Evolutionary conservation across 2,113 vertebrate genomes (phyloP).

Genomic region (Austrofundulus limnaeus): DNA sequence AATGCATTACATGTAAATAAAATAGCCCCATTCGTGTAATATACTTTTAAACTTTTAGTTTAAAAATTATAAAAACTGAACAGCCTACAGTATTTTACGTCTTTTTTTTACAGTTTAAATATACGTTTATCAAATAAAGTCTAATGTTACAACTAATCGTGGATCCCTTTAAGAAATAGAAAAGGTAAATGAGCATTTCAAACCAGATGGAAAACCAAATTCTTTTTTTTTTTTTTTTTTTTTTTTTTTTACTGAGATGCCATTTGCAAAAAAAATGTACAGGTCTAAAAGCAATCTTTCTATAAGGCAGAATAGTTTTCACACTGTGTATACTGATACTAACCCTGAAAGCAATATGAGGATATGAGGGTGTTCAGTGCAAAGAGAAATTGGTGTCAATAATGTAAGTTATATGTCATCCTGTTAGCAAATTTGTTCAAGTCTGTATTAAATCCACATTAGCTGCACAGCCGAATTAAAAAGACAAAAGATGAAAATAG

Average conservation of each 20-base stretch:
- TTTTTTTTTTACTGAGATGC: neutral
- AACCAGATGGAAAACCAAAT: neutral
- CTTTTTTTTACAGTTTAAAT: too few species aligned
- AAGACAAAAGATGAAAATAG: conserved; percentile 12
- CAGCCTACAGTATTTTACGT: too few species aligned
- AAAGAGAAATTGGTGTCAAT: neutral
- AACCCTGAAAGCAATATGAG: neutral
- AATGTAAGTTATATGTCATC: neutral
- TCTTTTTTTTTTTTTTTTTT: neutral
- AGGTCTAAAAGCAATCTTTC: conserved; percentile 3
- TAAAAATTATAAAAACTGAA: too few species aligned
- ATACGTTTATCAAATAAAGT: too few species aligned
- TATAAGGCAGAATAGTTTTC: neutral
- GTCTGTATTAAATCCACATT: conserved; percentile 17
- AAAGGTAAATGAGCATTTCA: neutral
- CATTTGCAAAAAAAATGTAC: neutral
- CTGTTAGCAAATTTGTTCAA: conserved; percentile 1
- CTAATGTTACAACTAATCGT: too few species aligned
- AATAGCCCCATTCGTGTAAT: too few species aligned
- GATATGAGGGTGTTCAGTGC: conserved; percentile 12
- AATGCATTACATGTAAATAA: too few species aligned
- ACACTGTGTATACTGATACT: neutral
- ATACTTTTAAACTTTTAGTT: too few species aligned
- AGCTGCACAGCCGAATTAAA: conserved; percentile 12
- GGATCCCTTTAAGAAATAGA: too few species aligned